Percentiles rank a stretch among this genome's conserved stretches.
Conservation (phyloP, 64 coral and sea anemone species). For the Porites australiensis region DNA sequence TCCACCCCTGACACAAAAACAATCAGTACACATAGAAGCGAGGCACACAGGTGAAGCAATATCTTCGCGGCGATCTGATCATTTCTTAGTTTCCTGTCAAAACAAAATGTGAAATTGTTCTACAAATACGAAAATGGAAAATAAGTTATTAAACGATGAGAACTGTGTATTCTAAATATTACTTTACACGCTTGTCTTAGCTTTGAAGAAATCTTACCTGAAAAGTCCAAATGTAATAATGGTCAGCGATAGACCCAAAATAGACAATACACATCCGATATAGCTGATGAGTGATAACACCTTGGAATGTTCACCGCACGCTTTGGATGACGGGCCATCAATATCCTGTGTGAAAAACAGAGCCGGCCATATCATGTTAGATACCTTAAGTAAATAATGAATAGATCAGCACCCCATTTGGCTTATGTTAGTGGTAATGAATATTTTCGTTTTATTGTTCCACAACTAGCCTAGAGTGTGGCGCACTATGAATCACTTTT, state of each 20-base stretch:
- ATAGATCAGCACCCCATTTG: too few species aligned
- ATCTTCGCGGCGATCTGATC: slow-evolving; percentile 95
- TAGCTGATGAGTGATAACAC: slow-evolving; percentile 87
- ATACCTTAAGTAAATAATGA: too few species aligned
- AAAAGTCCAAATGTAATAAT: slow-evolving; percentile 92
- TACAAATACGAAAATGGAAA: too few species aligned
- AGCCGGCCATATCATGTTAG: neutral
- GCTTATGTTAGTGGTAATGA: too few species aligned
- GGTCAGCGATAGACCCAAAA: slow-evolving; percentile 85
- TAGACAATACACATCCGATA: slow-evolving; percentile 89
- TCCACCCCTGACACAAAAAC: slow-evolving; percentile 94
- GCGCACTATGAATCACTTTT: too few species aligned
- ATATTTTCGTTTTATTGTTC: too few species aligned
- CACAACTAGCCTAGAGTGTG: too few species aligned
- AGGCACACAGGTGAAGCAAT: slow-evolving; percentile 88
- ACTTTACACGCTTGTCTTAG: too few species aligned
- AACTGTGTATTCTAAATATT: too few species aligned
- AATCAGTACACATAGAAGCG: slow-evolving; percentile 91
- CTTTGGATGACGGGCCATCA: slow-evolving; percentile 82
- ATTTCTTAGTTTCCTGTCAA: slow-evolving; percentile 89
- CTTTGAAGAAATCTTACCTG: slow-evolving; percentile 59
- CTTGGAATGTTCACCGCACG: slow-evolving; percentile 85
- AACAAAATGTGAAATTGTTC: neutral
- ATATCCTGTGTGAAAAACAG: slow-evolving; percentile 73
- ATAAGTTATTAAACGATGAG: too few species aligned